phyloP scores from a whole-genome alignment of 2,113 vertebrate genomes.

The Petaurus breviceps region DNA sequence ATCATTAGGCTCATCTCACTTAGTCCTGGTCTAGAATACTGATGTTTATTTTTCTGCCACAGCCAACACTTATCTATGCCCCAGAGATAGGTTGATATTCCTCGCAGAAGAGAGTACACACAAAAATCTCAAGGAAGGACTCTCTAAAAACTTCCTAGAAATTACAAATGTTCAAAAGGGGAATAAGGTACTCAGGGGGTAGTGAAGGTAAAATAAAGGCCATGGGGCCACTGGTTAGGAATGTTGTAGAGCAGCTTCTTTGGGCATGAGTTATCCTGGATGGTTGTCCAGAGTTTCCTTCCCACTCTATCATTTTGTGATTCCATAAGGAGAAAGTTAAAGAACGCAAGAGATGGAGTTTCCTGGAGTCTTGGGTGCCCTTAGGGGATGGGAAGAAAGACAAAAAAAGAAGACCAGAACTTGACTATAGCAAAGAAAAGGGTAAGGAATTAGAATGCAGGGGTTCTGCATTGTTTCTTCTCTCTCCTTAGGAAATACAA shows the following conservation, averaged over 20 bases:
- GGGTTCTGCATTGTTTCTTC: too few species aligned
- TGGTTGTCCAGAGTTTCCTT: too few species aligned
- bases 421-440: background rate
- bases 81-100: background rate
- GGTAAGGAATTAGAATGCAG: background rate
- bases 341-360: background rate
- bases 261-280: too few species aligned
- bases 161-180: background rate
- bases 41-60: too few species aligned
- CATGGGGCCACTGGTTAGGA: background rate
- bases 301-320: too few species aligned
- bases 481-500: too few species aligned
- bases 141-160: background rate
- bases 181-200: background rate
- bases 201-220: background rate
- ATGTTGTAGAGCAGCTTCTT: background rate
- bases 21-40: too few species aligned
- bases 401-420: background rate
- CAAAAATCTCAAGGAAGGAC: background rate
- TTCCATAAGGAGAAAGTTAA: background rate
- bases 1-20: too few species aligned
- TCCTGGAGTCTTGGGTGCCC: background rate
- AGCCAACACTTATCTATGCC: too few species aligned
- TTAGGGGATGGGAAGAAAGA: background rate
- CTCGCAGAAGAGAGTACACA: background rate